Evolutionary conservation across 2,797 vertebrate genomes (phyloP).

Genomic region (Presbytis comata): DNA sequence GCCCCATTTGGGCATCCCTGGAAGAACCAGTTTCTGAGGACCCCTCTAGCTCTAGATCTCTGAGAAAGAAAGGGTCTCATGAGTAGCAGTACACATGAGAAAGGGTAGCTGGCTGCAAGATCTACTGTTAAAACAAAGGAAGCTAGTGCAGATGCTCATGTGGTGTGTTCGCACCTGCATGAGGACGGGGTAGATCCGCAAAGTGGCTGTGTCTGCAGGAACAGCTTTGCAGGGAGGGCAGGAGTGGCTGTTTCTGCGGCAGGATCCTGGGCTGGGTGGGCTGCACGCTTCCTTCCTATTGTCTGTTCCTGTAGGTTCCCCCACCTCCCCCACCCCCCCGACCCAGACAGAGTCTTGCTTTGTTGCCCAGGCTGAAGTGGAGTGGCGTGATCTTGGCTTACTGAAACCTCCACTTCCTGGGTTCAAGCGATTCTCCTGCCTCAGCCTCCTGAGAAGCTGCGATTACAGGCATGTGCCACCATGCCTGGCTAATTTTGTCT

Average conservation of each 20-base stretch:
- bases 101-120: background rate
- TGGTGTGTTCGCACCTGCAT: background rate
- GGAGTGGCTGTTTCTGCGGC: background rate
- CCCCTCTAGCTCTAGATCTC: background rate
- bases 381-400: background rate
- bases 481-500: background rate
- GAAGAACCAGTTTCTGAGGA: background rate
- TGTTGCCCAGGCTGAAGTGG: background rate
- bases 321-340: too few relatives aligned
- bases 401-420: background rate
- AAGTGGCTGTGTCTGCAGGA: background rate
- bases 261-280: too few relatives aligned
- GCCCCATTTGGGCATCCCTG: background rate
- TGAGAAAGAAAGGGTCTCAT: background rate
- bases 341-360: background rate
- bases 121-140: background rate
- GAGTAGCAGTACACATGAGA: background rate
- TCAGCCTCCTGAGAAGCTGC: background rate
- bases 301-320: background rate
- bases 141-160: too few relatives aligned
- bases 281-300: background rate
- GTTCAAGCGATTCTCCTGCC: background rate
- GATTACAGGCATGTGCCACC: background rate
- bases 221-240: background rate
- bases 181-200: fast-evolving